A percentile compares a stretch with the other conserved stretches of the same genome.
Evolutionary conservation across 2,113 vertebrate species (phyloP).

Genomic region (Nymphicus hollandicus): DNA sequence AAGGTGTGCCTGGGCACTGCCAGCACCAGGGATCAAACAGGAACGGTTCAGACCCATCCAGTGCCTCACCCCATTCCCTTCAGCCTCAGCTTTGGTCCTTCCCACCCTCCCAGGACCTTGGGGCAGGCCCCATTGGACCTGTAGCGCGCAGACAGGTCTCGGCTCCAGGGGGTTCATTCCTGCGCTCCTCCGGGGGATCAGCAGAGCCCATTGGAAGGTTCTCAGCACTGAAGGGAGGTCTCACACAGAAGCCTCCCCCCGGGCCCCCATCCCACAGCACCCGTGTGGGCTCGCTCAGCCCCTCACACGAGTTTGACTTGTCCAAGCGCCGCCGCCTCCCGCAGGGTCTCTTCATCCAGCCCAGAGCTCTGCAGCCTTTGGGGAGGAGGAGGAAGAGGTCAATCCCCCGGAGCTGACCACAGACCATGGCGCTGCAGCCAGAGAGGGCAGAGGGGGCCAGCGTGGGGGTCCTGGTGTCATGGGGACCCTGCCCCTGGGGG

Average conservation of each 20-base stretch:
- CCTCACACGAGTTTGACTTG: neutral
- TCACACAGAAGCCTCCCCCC: neutral
- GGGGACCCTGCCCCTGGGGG: neutral
- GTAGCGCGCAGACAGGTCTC: accelerated
- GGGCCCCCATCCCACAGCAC: too few relatives aligned
- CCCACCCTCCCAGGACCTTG: neutral
- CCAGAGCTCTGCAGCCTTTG: neutral
- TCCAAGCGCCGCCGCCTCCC: neutral
- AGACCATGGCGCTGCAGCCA: neutral
- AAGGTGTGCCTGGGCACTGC: neutral
- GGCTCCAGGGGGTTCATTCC: neutral
- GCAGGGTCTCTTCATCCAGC: neutral
- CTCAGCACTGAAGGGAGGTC: neutral
- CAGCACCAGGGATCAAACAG: accelerated
- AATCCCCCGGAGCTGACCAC: neutral
- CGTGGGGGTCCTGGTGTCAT: neutral
- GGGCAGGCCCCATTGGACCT: neutral
- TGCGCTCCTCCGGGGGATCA: accelerated
- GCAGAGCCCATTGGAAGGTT: neutral
- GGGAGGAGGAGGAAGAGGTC: neutral
- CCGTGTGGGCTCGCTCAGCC: too few relatives aligned
- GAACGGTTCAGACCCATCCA: neutral
- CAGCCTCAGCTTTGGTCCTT: neutral
- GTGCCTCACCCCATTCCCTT: neutral
- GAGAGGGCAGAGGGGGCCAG: neutral